These are phyloP conservation scores for Lochmaea capreae DNA, from an alignment of 2,888 invertebrate genomes.

Conservation along the genomic window DNA sequence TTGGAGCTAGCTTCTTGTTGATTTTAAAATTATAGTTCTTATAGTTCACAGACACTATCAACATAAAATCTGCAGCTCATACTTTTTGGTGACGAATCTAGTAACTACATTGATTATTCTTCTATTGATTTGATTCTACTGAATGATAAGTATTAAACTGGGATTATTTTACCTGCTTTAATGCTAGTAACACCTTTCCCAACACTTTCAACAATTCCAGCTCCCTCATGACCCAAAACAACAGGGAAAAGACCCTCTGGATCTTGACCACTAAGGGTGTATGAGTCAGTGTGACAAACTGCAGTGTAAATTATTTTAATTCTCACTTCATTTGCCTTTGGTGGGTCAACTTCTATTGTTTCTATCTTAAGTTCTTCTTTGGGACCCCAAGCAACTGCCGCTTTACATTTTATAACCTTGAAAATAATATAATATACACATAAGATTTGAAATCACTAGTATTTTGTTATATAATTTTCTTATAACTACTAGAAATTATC, in stretches of 20 bases:
- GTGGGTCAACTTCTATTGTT: slow-evolving; percentile 93
- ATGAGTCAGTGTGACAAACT: slow-evolving; percentile 94
- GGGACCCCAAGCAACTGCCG: slow-evolving; percentile 97
- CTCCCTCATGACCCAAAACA: slow-evolving; percentile 96
- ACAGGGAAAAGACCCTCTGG: slow-evolving; percentile 94
- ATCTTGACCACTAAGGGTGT: slow-evolving; percentile 88
- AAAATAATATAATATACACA: slow-evolving; percentile 25
- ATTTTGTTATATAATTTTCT: too few relatives aligned
- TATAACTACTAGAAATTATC: too few relatives aligned
- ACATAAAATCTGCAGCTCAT: too few relatives aligned
- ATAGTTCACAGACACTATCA: too few relatives aligned
- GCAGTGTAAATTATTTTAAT: slow-evolving; percentile 84
- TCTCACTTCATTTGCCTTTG: slow-evolving; percentile 92
- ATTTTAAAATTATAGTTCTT: too few relatives aligned
- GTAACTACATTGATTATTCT: too few relatives aligned
- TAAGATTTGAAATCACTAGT: too few relatives aligned
- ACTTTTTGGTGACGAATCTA: too few relatives aligned
- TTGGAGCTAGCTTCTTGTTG: too few relatives aligned
- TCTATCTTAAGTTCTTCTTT: slow-evolving; percentile 91
- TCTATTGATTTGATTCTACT: too few relatives aligned
- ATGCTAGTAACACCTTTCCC: slow-evolving; percentile 92
- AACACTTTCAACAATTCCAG: slow-evolving; percentile 96
- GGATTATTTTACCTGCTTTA: slow-evolving; percentile 72
- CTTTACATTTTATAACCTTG: slow-evolving; percentile 83
- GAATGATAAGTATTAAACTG: neutral